Evolutionary conservation across 2,888 invertebrate species (phyloP).

Genomic region (Luperina nickerlii): DNA sequence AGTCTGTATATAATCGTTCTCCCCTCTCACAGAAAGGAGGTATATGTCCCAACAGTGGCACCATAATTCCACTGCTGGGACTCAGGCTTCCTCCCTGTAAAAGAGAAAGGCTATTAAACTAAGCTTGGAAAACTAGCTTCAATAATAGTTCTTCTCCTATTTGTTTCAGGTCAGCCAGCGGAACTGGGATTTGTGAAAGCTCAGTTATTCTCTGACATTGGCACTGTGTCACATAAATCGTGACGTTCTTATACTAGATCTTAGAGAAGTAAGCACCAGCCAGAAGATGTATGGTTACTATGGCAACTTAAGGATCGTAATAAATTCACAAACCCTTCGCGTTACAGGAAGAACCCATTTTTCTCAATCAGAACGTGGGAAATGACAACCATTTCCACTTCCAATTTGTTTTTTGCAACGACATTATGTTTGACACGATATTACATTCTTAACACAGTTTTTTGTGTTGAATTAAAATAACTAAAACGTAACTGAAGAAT

Average conservation of each 20-base stretch:
- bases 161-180: not conserved
- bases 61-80: not conserved
- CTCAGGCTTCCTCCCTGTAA: not conserved
- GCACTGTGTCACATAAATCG: constrained; percentile 40
- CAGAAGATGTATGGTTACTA: constrained; percentile 52
- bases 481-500: too few species aligned
- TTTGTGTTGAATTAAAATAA: not conserved
- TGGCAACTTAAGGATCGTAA: constrained; percentile 48
- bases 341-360: constrained; percentile 37
- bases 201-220: constrained; percentile 8
- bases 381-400: constrained; percentile 44
- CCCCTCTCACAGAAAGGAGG: not conserved
- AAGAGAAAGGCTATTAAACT: not conserved
- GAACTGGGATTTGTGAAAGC: not conserved
- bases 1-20: not conserved
- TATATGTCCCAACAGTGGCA: not conserved
- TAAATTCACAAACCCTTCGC: constrained; percentile 57
- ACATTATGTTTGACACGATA: not conserved
- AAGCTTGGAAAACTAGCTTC: not conserved
- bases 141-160: not conserved
- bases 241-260: constrained; percentile 25
- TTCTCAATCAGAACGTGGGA: constrained; percentile 45
- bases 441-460: not conserved
- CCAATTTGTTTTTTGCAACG: constrained; percentile 39
- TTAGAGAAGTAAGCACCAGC: constrained; percentile 26